Evolutionary conservation across 2,888 invertebrate genomes (phyloP), one percentile per base, ranked within the genome.

Genomic region (Ernsta delagoae): DNA sequence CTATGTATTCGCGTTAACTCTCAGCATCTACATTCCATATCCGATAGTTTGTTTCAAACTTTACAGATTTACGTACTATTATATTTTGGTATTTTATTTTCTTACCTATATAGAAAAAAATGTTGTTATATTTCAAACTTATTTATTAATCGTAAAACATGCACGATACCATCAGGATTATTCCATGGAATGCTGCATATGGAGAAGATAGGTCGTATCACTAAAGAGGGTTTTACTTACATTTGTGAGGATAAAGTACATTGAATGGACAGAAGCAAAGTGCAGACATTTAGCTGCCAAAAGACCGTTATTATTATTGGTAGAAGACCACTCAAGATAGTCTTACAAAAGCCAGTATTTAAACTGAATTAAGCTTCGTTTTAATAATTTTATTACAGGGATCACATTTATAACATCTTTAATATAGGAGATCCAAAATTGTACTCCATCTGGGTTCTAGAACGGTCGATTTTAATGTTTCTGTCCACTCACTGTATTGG

Each of bases 261-360:
- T 16, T 39, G 36, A 56, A 54, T n/a, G 4, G 64, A 56, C 64
- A 41, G 56, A 63, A 64, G 64, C 56, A 53, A 24, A 24, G 24
- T 16, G 16, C 16, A 24, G 24, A 24, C 24, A 24, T 24, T 24
- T 24, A 24, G 24, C 24, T 24, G 24, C 24, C 24, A 24, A 24
- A 24, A 24, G 24, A 24, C 24, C 24, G 24, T 24, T 24, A 24
- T 24, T 24, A 24, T 24, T 24, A 24, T 24, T 24, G 24, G 24
- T 24, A 24, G 3, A 24, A 24, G 24, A 24, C 24, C 24, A 1
- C 1, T 24, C 24, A 24, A 24, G 24, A 24, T 24, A 24, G 24
- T 24, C 24, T 24, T 24, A 24, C 24, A 24, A 24, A 24, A 24
- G 24, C 24, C 24, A 24, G 24, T 24, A 24, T 24, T 24, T 24